Evolutionary conservation across 2,797 vertebrate genomes (phyloP).

Genomic region (Pseudomugil tenellus): DNA sequence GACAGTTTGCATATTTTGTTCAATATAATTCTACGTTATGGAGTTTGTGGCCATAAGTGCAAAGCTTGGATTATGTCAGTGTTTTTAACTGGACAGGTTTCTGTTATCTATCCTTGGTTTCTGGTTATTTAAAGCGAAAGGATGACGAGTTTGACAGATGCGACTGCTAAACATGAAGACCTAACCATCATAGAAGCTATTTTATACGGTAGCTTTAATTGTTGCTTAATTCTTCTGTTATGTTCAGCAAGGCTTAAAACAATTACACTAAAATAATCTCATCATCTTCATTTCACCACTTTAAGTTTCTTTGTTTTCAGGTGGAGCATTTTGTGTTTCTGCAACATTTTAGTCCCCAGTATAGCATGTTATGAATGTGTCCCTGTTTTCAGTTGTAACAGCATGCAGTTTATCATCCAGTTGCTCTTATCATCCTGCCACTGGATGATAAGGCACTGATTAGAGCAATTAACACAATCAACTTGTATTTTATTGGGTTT

Average conservation of each 20-base stretch:
- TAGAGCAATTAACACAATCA: neutral
- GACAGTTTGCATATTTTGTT: neutral
- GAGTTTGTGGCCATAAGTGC: neutral
- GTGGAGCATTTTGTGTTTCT: conserved; percentile 25
- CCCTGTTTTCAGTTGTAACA: conserved; percentile 31
- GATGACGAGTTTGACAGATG: conserved; percentile 4
- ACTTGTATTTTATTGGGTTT: conserved; percentile 13
- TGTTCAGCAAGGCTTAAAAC: neutral
- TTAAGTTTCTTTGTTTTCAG: neutral
- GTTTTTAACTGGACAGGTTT: neutral
- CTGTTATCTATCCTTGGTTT: conserved; percentile 16
- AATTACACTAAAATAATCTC: neutral
- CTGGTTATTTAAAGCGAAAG: conserved; percentile 13
- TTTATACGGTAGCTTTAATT: neutral
- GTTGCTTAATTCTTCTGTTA: neutral
- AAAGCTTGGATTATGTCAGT: neutral
- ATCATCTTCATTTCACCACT: neutral
- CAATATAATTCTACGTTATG: neutral
- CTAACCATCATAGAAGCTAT: neutral
- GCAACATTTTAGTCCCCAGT: conserved; percentile 27
- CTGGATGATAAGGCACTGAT: neutral
- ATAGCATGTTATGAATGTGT: conserved; percentile 48
- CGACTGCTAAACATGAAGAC: neutral
- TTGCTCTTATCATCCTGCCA: conserved; percentile 6
- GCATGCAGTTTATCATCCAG: conserved; percentile 53